These are phyloP conservation scores for Mormyrus iriodes DNA, from an alignment of 2,113 vertebrate genomes.

Conservation along the genomic window DNA sequence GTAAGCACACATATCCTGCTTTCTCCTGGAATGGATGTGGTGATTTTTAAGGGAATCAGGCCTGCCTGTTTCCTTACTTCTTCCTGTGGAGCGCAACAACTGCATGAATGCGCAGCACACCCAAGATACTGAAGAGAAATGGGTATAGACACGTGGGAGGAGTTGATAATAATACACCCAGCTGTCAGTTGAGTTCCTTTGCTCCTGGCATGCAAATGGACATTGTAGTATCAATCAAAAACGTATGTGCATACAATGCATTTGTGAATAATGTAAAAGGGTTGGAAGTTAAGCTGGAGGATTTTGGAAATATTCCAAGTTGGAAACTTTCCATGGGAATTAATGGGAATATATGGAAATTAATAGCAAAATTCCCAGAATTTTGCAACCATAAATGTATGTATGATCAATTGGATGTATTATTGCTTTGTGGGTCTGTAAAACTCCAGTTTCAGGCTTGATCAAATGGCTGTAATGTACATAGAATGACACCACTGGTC, in stretches of 20 bases:
- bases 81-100: not conserved
- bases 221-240: not conserved
- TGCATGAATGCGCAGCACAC: not conserved
- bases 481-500: not conserved
- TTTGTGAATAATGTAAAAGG: not conserved
- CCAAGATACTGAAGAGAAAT: not conserved
- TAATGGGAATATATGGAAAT: not conserved
- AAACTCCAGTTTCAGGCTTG: not conserved
- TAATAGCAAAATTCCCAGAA: not conserved
- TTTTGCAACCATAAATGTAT: not conserved
- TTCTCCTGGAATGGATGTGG: not conserved
- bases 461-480: not conserved
- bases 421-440: not conserved
- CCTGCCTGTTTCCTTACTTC: not conserved
- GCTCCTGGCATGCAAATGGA: not conserved
- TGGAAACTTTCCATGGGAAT: not conserved
- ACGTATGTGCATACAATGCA: not conserved
- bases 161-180: not conserved
- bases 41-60: not conserved
- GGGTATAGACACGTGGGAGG: not conserved
- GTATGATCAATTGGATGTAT: not conserved
- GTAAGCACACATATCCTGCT: not conserved
- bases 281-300: too few species aligned
- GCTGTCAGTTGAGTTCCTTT: not conserved
- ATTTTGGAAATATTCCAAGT: not conserved